Percentiles rank a stretch among this genome's conserved stretches.
Evolutionary conservation across 2,797 vertebrate species (phyloP).

Genomic region (Poeciliopsis turneri): DNA sequence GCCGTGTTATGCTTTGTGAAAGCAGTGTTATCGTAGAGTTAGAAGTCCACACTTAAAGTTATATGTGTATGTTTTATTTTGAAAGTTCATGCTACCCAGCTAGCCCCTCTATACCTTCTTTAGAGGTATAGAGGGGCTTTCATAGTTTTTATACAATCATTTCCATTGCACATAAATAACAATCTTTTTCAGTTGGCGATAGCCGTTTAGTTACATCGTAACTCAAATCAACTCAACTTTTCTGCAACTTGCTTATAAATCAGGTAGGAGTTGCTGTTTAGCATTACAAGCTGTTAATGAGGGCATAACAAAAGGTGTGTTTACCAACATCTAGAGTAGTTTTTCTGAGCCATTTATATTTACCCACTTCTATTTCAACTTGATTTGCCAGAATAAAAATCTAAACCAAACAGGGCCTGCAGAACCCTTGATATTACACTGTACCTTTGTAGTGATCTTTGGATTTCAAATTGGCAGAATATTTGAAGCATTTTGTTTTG

Average conservation of each 20-base stretch:
- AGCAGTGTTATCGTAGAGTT: slow-evolving; percentile 80
- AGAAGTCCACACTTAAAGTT: slow-evolving; percentile 42
- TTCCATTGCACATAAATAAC: background rate
- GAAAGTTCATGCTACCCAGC: slow-evolving; percentile 9
- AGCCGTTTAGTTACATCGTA: background rate
- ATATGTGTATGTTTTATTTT: slow-evolving; percentile 12
- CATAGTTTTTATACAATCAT: background rate
- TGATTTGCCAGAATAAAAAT: background rate
- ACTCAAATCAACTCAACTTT: background rate
- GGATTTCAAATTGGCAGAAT: background rate
- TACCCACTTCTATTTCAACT: background rate
- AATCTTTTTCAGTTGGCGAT: background rate
- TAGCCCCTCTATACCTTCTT: background rate
- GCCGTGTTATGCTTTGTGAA: slow-evolving; percentile 80
- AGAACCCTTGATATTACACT: background rate
- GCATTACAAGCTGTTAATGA: background rate
- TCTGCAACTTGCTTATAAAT: background rate
- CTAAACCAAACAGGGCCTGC: background rate
- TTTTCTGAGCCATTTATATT: background rate
- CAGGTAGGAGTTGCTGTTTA: background rate
- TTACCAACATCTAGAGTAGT: background rate
- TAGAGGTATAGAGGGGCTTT: no score
- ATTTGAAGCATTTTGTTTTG: background rate
- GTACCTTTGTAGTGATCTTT: background rate
- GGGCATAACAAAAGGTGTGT: background rate